Evolutionary conservation across 1,140 invertebrate species (phyloP), one percentile per base, ranked within the genome.

Genomic region (Euglossa dilemma): DNA sequence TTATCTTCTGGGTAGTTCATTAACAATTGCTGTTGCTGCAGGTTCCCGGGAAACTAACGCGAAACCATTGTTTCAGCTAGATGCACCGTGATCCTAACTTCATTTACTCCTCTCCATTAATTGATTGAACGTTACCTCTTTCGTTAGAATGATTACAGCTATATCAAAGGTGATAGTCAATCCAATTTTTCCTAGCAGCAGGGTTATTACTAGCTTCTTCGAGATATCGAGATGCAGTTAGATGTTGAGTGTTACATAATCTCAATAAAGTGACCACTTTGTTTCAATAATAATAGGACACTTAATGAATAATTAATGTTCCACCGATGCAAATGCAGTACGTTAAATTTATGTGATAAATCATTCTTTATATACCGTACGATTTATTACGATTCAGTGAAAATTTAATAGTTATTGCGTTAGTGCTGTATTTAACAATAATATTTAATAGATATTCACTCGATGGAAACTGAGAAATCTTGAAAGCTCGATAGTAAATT

Each of bases 21-120:
- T 80, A 80, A 73, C 57, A 73, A 73, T 28, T 50, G n/a, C 71
- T 63, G 8, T 69, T 72, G 70, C n/a, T 52, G 28, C 9, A 18
- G 7, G 59, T 43, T 52, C 47, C 25, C 1, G 1, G 2, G 18
- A 18, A 72, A 72, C 25, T 43, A 80, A 64, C 50, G 23, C 0
- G 28, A 73, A 54, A 64, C 66, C 66, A 61, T 59, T 12, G 66
- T 36, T 54, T 9, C 23, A 45, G 6, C 11, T 36, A 50, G 47
- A 16, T 23, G 23, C 6, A 20, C n/a, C 7, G 28, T 5, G 45
- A 69, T 28, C 54, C 6, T 43, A 61, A 50, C 57, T 63, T 71
- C 45, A 12, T 69, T 28, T 16, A 28, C 52, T 7, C 61, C 43
- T 45, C 25, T 3, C 7, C 43, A 45, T 52, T 73, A 47, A 50